These are phyloP conservation scores for Ladona fulva DNA, from an alignment of 1,140 invertebrate genomes.

Conservation along the genomic window DNA sequence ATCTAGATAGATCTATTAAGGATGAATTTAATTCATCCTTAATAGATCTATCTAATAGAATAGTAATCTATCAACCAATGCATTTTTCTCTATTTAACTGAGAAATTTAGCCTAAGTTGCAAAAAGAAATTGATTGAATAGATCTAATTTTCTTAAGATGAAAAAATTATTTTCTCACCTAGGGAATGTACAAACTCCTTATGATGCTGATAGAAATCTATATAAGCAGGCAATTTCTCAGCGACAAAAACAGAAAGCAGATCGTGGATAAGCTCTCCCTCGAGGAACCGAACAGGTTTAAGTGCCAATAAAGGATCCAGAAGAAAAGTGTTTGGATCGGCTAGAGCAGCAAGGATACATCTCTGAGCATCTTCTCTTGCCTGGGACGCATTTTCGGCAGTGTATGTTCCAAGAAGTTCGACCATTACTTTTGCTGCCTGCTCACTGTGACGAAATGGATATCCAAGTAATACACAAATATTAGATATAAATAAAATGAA, in stretches of 20 bases:
- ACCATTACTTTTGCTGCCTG: constrained; percentile 93
- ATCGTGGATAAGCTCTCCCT: constrained; percentile 92
- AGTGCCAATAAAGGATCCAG: constrained; percentile 85
- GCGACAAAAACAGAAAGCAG: constrained; percentile 92
- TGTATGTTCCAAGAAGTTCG: constrained; percentile 89
- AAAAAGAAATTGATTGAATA: too few species aligned
- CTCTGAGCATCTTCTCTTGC: constrained; percentile 93
- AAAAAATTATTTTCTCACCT: constrained; percentile 42
- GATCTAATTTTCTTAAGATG: too few species aligned
- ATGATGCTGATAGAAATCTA: constrained; percentile 85
- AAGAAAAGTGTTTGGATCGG: constrained; percentile 89
- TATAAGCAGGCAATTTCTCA: constrained; percentile 82
- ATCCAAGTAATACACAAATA: too few species aligned
- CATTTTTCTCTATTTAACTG: too few species aligned
- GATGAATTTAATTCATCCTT: too few species aligned
- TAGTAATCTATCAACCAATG: too few species aligned
- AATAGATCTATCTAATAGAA: too few species aligned
- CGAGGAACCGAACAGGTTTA: constrained; percentile 91
- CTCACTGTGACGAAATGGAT: constrained; percentile 73
- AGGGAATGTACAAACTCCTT: constrained; percentile 86
- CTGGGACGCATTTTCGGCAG: constrained; percentile 91
- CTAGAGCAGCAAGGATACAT: constrained; percentile 89
- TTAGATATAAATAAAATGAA: too few species aligned
- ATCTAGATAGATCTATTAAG: too few species aligned
- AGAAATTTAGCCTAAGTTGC: too few species aligned